Evolutionary conservation across 1,140 invertebrate genomes (phyloP).

Genomic region (Patella vulgata): DNA sequence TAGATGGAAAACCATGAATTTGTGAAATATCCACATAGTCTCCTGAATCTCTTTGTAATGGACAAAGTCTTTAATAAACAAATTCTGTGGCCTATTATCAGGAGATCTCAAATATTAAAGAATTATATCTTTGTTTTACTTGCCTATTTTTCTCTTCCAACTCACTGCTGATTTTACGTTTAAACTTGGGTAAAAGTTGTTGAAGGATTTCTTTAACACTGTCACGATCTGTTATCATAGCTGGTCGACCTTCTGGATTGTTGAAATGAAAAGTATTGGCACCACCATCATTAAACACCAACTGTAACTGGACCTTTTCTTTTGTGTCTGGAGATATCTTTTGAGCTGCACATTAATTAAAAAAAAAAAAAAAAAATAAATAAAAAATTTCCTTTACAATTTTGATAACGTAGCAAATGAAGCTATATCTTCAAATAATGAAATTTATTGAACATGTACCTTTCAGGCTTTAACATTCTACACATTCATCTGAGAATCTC

Average conservation of each 20-base stretch:
- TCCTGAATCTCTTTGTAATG: too few species aligned
- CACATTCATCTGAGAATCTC: too few species aligned
- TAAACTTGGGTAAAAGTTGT: conserved; percentile 93
- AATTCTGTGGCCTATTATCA: too few species aligned
- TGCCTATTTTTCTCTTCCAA: conserved; percentile 70
- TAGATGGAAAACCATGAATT: too few species aligned
- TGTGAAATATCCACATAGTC: too few species aligned
- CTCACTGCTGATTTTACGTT: conserved; percentile 92
- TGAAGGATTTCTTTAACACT: conserved; percentile 93
- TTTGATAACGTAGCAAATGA: too few species aligned
- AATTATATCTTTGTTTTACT: too few species aligned
- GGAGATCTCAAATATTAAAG: too few species aligned
- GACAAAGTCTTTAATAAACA: background rate
- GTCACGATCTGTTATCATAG: conserved; percentile 90
- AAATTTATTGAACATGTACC: too few species aligned
- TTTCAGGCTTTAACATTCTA: too few species aligned
- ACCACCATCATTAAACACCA: conserved; percentile 91
- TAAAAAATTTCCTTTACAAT: too few species aligned
- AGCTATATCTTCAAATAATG: too few species aligned
- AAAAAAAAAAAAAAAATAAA: background rate
- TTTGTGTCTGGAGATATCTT: conserved; percentile 99
- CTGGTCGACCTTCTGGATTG: conserved; percentile 82
- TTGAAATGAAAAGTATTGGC: conserved; percentile 98
- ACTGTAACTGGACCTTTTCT: conserved; percentile 98
- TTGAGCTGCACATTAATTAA: conserved; percentile 77